A percentile compares a stretch with the other conserved stretches of the same genome.
These are phyloP conservation scores for Ctenodactylus gundi DNA, from an alignment of 2,113 vertebrate genomes.

Conservation along the genomic window DNA sequence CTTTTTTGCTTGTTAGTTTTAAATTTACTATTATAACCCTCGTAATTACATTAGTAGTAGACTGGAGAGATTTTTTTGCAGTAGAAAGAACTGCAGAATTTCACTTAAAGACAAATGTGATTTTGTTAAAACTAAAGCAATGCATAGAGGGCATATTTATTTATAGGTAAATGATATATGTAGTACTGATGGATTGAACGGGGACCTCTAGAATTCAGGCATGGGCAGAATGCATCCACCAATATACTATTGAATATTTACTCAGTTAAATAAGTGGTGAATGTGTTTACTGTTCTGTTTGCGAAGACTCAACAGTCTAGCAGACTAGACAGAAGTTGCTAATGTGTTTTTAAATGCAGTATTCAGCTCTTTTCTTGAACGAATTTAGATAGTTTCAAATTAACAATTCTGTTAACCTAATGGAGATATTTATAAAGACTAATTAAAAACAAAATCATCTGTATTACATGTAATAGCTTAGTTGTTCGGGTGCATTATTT, in stretches of 20 bases:
- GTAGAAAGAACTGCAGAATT: background rate
- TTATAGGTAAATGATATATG: background rate
- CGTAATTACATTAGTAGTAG: too few relatives aligned
- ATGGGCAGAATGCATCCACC: background rate
- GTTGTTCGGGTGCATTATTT: background rate
- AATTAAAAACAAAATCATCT: background rate
- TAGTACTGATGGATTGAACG: background rate
- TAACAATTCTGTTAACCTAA: background rate
- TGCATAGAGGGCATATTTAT: background rate
- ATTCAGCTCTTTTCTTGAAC: background rate
- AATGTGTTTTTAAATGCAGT: background rate
- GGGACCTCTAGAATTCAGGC: background rate
- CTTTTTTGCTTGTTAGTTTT: background rate
- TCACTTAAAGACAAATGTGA: background rate
- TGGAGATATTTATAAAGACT: slow-evolving; percentile 10
- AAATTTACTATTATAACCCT: background rate
- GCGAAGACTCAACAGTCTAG: background rate
- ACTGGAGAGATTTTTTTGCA: too few relatives aligned
- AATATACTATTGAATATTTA: background rate
- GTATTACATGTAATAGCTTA: background rate
- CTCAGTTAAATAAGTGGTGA: background rate
- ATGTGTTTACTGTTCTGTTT: background rate
- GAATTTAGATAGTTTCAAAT: background rate
- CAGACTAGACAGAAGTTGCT: background rate
- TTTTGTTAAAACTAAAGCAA: background rate